phyloP scores from a whole-genome alignment of 2,113 vertebrate species.

The Gadus macrocephalus region DNA sequence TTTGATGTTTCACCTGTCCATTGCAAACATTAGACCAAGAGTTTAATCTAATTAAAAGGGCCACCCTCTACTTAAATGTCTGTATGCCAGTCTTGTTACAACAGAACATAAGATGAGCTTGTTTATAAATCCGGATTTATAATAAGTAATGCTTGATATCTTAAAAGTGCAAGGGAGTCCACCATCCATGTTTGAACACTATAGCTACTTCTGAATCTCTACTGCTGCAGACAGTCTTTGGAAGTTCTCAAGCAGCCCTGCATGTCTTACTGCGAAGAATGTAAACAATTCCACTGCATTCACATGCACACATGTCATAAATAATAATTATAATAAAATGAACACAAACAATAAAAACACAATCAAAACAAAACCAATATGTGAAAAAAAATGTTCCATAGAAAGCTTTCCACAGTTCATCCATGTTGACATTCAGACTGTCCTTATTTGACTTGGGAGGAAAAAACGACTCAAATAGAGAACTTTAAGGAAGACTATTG shows the following conservation, averaged over 20 bases:
- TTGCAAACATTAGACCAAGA: no score
- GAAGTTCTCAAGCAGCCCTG: conserved; percentile 24
- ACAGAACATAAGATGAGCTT: no score
- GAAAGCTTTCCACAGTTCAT: conserved; percentile 10
- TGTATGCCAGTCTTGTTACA: no score
- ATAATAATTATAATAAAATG: conserved; percentile 29
- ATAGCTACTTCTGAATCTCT: no score
- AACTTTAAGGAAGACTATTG: conserved; percentile 19
- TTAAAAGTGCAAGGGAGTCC: no score
- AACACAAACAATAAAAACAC: conserved; percentile 18
- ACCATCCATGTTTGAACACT: no score
- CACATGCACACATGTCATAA: conserved; percentile 57
- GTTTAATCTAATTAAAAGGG: no score
- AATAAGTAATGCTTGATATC: no score
- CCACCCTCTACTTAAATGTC: no score
- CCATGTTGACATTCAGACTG: conserved; percentile 17
- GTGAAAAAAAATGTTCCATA: conserved; percentile 17
- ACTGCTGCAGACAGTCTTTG: no score
- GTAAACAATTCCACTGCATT: conserved; percentile 64
- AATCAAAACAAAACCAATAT: conserved; percentile 16
- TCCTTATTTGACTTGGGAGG: not conserved
- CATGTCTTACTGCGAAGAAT: conserved; percentile 46
- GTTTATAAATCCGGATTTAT: no score
- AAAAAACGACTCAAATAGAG: not conserved
- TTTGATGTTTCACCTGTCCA: no score